Evolutionary conservation across 2,797 vertebrate species (phyloP), one percentile per base, ranked within the genome.

Genomic region (Coracias cyanogaster): DNA sequence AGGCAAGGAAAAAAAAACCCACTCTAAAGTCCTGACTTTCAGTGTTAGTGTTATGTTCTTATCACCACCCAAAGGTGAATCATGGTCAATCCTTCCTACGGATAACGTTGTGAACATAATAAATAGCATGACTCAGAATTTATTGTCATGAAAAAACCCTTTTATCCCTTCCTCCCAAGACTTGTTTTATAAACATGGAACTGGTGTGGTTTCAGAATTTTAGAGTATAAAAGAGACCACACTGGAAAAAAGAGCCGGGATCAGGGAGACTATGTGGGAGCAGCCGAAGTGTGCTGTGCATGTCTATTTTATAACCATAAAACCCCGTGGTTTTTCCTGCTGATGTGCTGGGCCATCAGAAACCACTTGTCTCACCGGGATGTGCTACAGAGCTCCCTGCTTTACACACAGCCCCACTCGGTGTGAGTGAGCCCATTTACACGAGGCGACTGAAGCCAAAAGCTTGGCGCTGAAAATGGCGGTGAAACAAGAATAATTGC

Each of bases 1-100:
- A 28, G 9, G 6, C 17, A 18, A 46, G 45, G 18, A 7, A 17
- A 31, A 31, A 37, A 57, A 31, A 18, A 41, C 4, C 3, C 7
- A 28, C 9, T 13, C 3, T 35, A 22, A 55, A 58, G 5, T 21
- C 25, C 43, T 52, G 43, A 41, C 19, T 61, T 5, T 37, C 20
- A 6, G 10, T 18, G 20, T 12, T 24, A 2, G 17, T 26, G 9
- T 4, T n/a, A 22, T 13, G 10, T 17, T 49, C 29, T 43, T 74
- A 4, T 31, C 25, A 2, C 35, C 6, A 60, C 2, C 12, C 24
- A n/a, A 25, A 45, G 21, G 28, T 62, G 54, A 41, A 26, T 22
- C 2, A 0, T 4, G 13, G 28, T 31, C 48, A 5, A 1, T 19
- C 8, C 17, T 82, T 55, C 10, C 71, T 19, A 1, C 2, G 31